phyloP scores from a whole-genome alignment of 92 coral and sea anemone species.

The Meandrina meandrites region DNA sequence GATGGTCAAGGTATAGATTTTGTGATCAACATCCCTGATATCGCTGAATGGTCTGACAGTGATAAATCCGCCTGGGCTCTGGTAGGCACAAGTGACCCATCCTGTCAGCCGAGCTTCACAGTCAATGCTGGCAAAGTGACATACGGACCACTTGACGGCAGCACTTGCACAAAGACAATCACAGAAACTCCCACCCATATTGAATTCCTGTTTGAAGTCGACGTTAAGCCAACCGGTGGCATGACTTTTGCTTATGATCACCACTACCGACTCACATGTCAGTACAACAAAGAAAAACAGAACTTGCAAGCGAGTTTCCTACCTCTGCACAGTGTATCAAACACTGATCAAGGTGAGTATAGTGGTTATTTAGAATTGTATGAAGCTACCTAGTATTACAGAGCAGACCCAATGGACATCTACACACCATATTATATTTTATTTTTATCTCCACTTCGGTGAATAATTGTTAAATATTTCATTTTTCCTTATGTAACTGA shows the following conservation, averaged over 20 bases:
- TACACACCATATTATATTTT: no score
- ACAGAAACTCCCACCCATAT: background rate
- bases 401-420: background rate
- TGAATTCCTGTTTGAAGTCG: background rate
- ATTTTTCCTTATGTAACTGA: no score
- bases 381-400: no score
- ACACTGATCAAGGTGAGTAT: background rate
- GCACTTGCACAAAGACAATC: background rate
- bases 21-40: background rate
- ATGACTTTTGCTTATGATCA: background rate
- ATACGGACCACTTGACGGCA: background rate
- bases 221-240: background rate
- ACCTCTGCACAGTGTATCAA: background rate
- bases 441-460: no score
- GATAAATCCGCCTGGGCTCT: background rate
- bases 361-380: background rate
- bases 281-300: background rate
- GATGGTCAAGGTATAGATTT: background rate
- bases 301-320: background rate
- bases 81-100: background rate
- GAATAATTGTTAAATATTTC: no score
- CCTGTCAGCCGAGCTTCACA: background rate
- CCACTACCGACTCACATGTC: background rate
- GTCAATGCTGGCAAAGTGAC: background rate
- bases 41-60: background rate